A percentile compares a stretch with the other conserved stretches of the same genome.
Conservation (phyloP, 2,888 invertebrate genomes). For the Xestia c-nigrum region DNA sequence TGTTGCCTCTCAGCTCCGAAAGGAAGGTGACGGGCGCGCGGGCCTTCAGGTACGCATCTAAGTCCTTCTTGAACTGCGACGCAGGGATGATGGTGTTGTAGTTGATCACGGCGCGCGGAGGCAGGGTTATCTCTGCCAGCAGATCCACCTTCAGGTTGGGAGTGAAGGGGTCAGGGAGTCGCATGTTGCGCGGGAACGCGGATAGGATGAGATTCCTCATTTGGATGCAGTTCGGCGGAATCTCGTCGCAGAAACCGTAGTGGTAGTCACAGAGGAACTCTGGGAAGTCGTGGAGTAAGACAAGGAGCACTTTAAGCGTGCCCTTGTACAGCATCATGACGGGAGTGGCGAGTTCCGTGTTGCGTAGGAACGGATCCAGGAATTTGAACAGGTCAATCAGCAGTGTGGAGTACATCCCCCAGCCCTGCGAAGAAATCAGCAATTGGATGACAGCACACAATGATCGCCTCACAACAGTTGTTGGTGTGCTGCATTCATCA, state of each 20-base stretch:
- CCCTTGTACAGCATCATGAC: conserved; percentile 99
- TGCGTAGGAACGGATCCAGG: conserved; percentile 98
- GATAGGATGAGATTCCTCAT: conserved; percentile 99
- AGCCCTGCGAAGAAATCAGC: conserved; percentile 91
- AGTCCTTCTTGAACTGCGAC: conserved; percentile 97
- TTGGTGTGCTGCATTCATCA: conserved; percentile 5
- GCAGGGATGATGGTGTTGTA: conserved; percentile 97
- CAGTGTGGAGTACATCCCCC: conserved; percentile 99
- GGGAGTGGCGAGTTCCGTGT: conserved; percentile 98
- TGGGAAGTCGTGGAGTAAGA: conserved; percentile 99
- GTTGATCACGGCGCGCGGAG: conserved; percentile 97
- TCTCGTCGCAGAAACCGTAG: conserved; percentile 99
- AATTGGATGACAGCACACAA: conserved; percentile 14
- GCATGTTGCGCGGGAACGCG: conserved; percentile 99
- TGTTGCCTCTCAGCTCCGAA: conserved; percentile 96
- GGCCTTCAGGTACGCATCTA: conserved; percentile 98
- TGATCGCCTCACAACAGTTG: conserved; percentile 5
- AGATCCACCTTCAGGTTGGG: conserved; percentile 98
- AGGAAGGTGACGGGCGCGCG: conserved; percentile 98
- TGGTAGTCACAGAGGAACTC: conserved; percentile 99
- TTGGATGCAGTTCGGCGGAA: conserved; percentile 99
- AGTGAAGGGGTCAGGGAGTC: conserved; percentile 99
- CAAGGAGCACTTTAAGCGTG: conserved; percentile 97
- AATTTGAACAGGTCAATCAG: conserved; percentile 99
- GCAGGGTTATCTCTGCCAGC: conserved; percentile 96